Evolutionary conservation across 2,113 vertebrate genomes (phyloP), one percentile per base, ranked within the genome.

Genomic region (Cebidichthys violaceus): DNA sequence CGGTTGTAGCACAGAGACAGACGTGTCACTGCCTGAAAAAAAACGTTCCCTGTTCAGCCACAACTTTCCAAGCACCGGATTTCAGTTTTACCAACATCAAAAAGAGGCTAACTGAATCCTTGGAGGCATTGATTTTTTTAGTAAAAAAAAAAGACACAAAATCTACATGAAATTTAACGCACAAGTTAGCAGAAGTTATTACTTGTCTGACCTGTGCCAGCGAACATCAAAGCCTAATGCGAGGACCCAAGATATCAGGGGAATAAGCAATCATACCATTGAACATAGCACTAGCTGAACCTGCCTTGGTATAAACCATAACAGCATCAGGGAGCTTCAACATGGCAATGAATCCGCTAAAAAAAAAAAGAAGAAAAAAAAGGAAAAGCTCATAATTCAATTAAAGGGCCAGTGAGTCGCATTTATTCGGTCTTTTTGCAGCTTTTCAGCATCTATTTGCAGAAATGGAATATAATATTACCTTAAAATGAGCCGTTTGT

Each of bases 1-100:
- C 41, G 33, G 67, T 37, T 77, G 79, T 3, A 35, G 59, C 61
- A 18, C 67, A 78, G 75, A 77, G 41, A 47, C 47, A 37, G 47
- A 22, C 3, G 29, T 65, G 17, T 29, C 61, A 41, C 0, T 0
- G n/a, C 45, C 55, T 64, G 17, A 45, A 43, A 47, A 43, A 47
- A 60, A 72, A 83, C 68, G 14, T 29, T 29, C 20, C 43, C 31
- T 37, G 27, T 39, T 20, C 4, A 45, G 15, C 61, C 39, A 35
- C 71, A 60, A 22, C 37, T 71, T 54, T 35, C 4, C 13, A 59
- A 0, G 57, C 24, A 55, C 11, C n/a, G 2, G n/a, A 55, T 45
- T 77, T 64, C 1, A 0, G 77, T 64, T 76, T 68, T 15, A 17
- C 27, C 41, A 24, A 18, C 52, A 37, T 73, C 6, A 43, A 61